A percentile compares a stretch with the other conserved stretches of the same genome.
These are phyloP conservation scores for Chionis minor DNA, from an alignment of 2,113 vertebrate species.

Conservation along the genomic window DNA sequence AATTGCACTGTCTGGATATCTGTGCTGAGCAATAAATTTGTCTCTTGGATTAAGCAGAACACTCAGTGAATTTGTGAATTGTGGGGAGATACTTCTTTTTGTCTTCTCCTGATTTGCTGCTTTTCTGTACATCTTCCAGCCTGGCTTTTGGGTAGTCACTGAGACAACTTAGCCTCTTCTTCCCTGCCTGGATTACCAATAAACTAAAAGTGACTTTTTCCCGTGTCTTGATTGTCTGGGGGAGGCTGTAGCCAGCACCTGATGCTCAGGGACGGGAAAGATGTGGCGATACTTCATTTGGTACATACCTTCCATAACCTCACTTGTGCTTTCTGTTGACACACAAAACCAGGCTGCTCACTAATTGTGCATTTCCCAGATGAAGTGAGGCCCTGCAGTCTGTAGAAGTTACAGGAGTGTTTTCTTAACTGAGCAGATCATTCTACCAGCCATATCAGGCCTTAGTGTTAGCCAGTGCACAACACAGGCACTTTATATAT, in stretches of 20 bases:
- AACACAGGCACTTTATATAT: neutral
- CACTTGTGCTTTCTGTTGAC: fast-evolving
- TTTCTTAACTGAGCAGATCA: neutral
- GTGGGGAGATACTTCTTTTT: neutral
- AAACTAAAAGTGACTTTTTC: neutral
- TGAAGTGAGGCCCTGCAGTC: neutral
- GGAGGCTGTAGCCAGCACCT: neutral
- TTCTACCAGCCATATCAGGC: neutral
- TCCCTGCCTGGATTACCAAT: neutral
- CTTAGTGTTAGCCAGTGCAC: too few relatives aligned
- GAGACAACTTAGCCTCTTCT: neutral
- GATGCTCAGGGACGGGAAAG: neutral
- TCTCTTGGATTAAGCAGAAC: neutral
- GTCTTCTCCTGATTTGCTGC: neutral
- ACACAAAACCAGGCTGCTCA: neutral
- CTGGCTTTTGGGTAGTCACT: neutral
- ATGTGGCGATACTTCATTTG: neutral
- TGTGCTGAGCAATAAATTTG: neutral
- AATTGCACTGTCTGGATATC: neutral
- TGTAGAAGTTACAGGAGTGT: neutral
- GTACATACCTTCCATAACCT: neutral
- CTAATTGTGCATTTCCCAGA: neutral
- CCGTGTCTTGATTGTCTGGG: neutral
- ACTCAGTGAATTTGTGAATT: neutral
- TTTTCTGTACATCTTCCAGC: neutral